Evolutionary conservation across 35 echinoderm and acorn worm species (phyloP).

Genomic region (Lytechinus variegatus): DNA sequence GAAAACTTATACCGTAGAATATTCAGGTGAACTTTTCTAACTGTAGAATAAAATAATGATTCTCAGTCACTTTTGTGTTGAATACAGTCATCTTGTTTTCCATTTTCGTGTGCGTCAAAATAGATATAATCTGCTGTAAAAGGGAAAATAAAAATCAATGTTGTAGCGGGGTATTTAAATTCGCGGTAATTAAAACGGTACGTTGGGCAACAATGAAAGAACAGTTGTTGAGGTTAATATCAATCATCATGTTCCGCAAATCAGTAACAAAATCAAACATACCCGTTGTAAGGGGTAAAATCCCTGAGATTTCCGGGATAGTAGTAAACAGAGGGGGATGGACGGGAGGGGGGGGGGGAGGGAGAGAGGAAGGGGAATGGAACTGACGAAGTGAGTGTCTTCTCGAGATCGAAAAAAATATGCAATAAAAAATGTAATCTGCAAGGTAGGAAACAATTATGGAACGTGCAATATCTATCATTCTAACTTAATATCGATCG

Average conservation of each 20-base stretch:
- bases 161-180: not conserved
- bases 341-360: not conserved
- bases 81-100: no score
- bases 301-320: conserved; percentile 5
- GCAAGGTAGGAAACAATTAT: not conserved
- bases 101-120: no score
- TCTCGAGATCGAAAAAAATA: not conserved
- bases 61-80: no score
- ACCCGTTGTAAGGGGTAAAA: not conserved
- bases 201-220: not conserved
- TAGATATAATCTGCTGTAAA: no score
- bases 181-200: not conserved
- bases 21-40: no score
- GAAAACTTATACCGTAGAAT: no score
- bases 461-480: not conserved
- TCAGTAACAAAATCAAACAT: not conserved
- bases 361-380: not conserved
- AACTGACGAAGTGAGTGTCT: not conserved
- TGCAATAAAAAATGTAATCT: no score
- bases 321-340: not conserved
- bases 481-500: not conserved
- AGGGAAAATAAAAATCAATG: no score
- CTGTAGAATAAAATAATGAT: no score
- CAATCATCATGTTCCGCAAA: not conserved
- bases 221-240: not conserved